Evolutionary conservation across 2,113 vertebrate species (phyloP), one percentile per base, ranked within the genome.

Genomic region (Petaurus breviceps): DNA sequence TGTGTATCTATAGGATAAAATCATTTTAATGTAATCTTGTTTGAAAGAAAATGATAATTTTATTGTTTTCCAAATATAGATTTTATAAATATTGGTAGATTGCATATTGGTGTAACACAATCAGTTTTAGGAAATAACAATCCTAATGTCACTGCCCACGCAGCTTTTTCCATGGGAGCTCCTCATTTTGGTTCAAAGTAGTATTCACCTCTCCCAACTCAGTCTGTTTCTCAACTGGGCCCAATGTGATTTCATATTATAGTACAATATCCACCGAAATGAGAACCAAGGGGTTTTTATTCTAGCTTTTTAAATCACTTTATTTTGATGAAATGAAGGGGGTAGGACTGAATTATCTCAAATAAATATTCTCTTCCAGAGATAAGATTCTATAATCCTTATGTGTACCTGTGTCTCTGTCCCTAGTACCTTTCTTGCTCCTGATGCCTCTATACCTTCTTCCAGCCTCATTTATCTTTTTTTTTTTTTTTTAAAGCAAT

Each of bases 311-410:
- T 37, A 94, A 95, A 23, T 92, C 46, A 92, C 53, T 94, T 68
- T 89, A 37, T 84, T 23, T 77, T 95, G 11, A 23, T 94, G 68
- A 96, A 96, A 93, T 92, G 31, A 94, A 96, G 31, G 51, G 23
- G 2, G 16, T 49, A 46, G 3, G 1, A 2, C 37, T 89, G 51
- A 23, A 55, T 57, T 22, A 77, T 92, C 10, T 57, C 46, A 92
- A 51, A 57, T 11, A 19, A 28, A 14, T 52, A 16, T 51, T 90
- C 51, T 28, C 49, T 95, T 31, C 22, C 51, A 46, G 93, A 96
- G 22, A 31, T 89, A 25, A 28, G 26, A 37, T 53, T 49, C 28
- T 57, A 16, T 51, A 9, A 8, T 57, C 91, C 50, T 94, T 91
- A 92, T 53, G 4, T 96, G 84, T 51, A n/a, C 54, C 8, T 24